Evolutionary conservation across 2,888 invertebrate species (phyloP).

Genomic region (Caenorhabditis japonica): DNA sequence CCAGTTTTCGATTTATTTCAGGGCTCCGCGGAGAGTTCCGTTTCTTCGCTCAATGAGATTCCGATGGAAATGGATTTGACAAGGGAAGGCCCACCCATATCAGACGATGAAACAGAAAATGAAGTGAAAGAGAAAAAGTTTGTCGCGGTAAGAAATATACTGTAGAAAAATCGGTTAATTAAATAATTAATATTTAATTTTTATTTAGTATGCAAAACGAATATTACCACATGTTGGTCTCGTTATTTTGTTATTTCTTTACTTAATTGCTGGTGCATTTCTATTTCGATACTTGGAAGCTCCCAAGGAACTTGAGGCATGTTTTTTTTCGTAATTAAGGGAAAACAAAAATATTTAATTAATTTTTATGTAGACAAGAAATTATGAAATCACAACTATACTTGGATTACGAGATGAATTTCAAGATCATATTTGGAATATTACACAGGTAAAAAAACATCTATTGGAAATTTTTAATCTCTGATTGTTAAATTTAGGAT

Average conservation of each 20-base stretch:
- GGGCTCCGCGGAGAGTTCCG: conserved; percentile 63
- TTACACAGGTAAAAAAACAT: conserved; percentile 66
- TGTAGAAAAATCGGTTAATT: too few relatives aligned
- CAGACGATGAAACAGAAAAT: conserved; percentile 68
- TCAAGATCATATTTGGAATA: conserved; percentile 76
- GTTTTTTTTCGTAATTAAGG: conserved; percentile 1
- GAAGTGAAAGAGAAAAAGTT: conserved; percentile 61
- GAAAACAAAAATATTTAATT: not conserved
- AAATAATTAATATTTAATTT: not conserved
- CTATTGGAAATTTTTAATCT: not conserved
- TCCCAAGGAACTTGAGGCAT: conserved; percentile 73
- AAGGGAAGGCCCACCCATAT: conserved; percentile 66
- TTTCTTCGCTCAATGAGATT: conserved; percentile 67
- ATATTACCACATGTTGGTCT: conserved; percentile 77
- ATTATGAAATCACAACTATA: conserved; percentile 70
- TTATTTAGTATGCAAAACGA: conserved; percentile 70
- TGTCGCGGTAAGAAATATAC: conserved; percentile 55
- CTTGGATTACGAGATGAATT: conserved; percentile 72
- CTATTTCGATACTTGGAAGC: conserved; percentile 74
- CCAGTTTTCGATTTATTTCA: conserved; percentile 10
- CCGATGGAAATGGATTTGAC: conserved; percentile 74
- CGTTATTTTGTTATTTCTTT: conserved; percentile 73
- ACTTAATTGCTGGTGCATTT: conserved; percentile 75
- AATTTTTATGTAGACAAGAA: conserved; percentile 70
- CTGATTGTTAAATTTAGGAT: conserved; percentile 41